phyloP scores from a whole-genome alignment of 2,113 vertebrate genomes.

The Eleginops maclovinus region DNA sequence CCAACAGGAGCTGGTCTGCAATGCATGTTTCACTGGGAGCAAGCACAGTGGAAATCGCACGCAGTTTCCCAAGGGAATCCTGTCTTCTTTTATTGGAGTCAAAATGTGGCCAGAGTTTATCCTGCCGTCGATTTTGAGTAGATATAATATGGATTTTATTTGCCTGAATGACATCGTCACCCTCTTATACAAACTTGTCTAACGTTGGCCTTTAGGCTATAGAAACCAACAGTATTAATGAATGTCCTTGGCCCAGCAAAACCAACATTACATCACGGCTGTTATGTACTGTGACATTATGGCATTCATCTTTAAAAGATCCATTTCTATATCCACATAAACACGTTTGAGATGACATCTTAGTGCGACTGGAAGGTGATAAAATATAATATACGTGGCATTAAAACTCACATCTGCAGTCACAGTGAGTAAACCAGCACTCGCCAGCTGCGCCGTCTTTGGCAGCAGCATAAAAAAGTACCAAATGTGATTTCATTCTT shows the following conservation, averaged over 20 bases:
- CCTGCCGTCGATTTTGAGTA: background rate
- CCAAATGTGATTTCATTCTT: conserved; percentile 9
- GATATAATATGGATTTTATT: background rate
- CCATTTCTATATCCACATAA: background rate
- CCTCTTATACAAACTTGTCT: background rate
- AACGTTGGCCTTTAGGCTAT: background rate
- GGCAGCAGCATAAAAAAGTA: background rate
- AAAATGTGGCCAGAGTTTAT: background rate
- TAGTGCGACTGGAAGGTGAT: background rate
- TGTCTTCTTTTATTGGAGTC: conserved; percentile 14
- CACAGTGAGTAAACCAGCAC: too few species aligned
- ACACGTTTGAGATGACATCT: background rate
- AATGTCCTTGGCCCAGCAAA: too few species aligned
- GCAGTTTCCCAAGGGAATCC: conserved; percentile 11
- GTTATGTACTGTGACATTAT: too few species aligned
- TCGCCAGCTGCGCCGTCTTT: background rate
- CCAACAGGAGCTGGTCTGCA: conserved; percentile 4
- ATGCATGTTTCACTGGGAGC: background rate
- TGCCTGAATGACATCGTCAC: background rate
- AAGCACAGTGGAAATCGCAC: background rate
- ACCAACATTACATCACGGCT: too few species aligned
- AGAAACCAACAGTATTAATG: background rate
- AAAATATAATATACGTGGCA: background rate
- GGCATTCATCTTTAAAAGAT: background rate
- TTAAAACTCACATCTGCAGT: background rate